Evolutionary conservation across 2,888 invertebrate species (phyloP).

Genomic region (Andrena trimmerana): DNA sequence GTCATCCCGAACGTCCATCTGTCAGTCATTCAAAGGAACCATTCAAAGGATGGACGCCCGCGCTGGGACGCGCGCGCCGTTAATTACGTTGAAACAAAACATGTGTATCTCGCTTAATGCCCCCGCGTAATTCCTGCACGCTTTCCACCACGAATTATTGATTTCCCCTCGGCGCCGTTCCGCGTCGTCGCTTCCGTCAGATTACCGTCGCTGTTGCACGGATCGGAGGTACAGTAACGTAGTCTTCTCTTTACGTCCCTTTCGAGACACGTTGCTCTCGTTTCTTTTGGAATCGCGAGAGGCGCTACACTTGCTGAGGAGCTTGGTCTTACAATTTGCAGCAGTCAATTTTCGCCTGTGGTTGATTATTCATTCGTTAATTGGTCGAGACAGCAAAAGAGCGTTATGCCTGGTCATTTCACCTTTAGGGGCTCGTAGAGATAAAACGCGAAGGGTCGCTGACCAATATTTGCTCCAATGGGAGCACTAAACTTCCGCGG

Average conservation of each 20-base stretch:
- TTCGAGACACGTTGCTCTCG: no score
- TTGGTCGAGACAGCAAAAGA: background rate
- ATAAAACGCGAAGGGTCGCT: slow-evolving; percentile 2
- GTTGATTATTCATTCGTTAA: background rate
- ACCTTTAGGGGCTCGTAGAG: background rate
- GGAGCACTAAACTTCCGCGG: background rate
- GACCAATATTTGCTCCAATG: slow-evolving; percentile 10
- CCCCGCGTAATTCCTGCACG: background rate
- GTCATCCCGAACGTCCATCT: slow-evolving; percentile 36
- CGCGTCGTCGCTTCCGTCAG: background rate
- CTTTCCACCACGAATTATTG: slow-evolving; percentile 21
- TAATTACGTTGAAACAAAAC: slow-evolving; percentile 55
- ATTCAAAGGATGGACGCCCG: slow-evolving; percentile 18
- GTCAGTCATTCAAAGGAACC: slow-evolving; percentile 59
- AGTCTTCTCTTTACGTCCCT: background rate
- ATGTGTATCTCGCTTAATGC: slow-evolving; percentile 10
- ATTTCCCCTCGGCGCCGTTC: slow-evolving; percentile 6
- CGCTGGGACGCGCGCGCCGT: background rate
- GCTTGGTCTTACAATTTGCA: background rate
- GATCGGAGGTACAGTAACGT: background rate
- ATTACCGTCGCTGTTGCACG: background rate
- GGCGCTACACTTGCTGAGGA: no score
- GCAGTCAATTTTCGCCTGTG: background rate
- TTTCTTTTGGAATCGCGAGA: no score
- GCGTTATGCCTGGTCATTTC: background rate